Conservation (phyloP, 1,140 invertebrate species). For the Lerema accius region DNA sequence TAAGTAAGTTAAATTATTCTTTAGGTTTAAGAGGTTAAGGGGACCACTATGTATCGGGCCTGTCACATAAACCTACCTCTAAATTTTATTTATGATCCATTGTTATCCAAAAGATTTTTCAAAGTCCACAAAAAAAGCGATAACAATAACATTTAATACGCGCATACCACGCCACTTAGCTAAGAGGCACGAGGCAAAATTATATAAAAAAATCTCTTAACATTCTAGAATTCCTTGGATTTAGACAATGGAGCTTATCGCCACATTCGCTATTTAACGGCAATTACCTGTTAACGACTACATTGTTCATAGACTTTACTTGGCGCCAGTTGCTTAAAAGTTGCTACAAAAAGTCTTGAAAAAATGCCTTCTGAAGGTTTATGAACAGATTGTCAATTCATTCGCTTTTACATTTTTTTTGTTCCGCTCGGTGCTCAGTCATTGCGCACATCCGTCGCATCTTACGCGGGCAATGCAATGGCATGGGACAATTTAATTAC, state of each 20-base stretch:
- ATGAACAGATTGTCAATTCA: slow-evolving; percentile 23
- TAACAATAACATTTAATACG: slow-evolving; percentile 18
- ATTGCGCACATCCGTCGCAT: slow-evolving; percentile 69
- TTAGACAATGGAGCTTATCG: slow-evolving; percentile 36
- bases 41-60: not conserved
- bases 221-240: slow-evolving; percentile 5
- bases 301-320: slow-evolving; percentile 45
- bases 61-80: not conserved
- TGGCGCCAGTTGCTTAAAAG: slow-evolving; percentile 43
- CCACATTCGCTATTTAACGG: slow-evolving; percentile 39
- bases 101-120: not conserved
- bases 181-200: slow-evolving; percentile 9
- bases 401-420: slow-evolving; percentile 31
- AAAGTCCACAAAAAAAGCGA: slow-evolving; percentile 9
- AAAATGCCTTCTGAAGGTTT: slow-evolving; percentile 3
- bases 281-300: slow-evolving; percentile 48
- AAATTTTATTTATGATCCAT: slow-evolving; percentile 2
- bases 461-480: slow-evolving; percentile 51
- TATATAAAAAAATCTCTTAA: slow-evolving; percentile 9
- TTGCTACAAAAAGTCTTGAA: slow-evolving; percentile 4
- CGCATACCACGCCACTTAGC: slow-evolving; percentile 14
- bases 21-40: not conserved
- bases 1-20: not conserved
- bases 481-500: slow-evolving; percentile 69
- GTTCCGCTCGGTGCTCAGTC: slow-evolving; percentile 41